Conservation (phyloP, 2,888 invertebrate genomes). For the Parelbella ahira region DNA sequence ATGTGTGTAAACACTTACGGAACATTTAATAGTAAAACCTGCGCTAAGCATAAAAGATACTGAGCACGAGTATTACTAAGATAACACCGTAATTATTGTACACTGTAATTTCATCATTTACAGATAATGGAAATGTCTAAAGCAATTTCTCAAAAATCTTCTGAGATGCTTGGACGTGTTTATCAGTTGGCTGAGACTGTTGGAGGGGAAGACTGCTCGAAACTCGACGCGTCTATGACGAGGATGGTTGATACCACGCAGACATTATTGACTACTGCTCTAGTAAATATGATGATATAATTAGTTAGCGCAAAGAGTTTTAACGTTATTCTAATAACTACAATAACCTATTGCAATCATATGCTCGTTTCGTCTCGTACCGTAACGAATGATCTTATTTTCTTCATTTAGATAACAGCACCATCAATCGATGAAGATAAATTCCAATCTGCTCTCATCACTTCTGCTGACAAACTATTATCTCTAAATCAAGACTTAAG, state of each 20-base stretch:
- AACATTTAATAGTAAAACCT: no score
- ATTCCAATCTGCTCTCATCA: slow-evolving; percentile 38
- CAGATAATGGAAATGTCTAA: slow-evolving; percentile 34
- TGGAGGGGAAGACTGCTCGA: slow-evolving; percentile 30
- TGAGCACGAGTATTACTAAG: no score
- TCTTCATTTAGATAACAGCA: slow-evolving; percentile 40
- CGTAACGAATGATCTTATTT: no score
- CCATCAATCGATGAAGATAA: slow-evolving; percentile 39
- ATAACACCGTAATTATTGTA: no score
- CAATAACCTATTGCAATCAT: no score
- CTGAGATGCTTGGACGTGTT: slow-evolving; percentile 35
- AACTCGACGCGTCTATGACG: slow-evolving; percentile 32
- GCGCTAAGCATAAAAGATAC: no score
- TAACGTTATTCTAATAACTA: no score
- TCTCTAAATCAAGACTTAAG: slow-evolving; percentile 31
- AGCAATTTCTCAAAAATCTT: slow-evolving; percentile 35
- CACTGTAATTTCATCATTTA: neutral
- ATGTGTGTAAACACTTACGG: no score
- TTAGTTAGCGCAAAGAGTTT: no score
- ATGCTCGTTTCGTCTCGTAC: slow-evolving; percentile 2
- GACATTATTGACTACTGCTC: slow-evolving; percentile 38
- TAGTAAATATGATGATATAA: slow-evolving; percentile 33
- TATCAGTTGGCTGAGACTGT: slow-evolving; percentile 32
- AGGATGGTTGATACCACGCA: slow-evolving; percentile 39
- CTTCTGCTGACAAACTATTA: slow-evolving; percentile 35